These are phyloP conservation scores for Lepidurus arcticus DNA, from an alignment of 1,140 invertebrate genomes.

Conservation along the genomic window DNA sequence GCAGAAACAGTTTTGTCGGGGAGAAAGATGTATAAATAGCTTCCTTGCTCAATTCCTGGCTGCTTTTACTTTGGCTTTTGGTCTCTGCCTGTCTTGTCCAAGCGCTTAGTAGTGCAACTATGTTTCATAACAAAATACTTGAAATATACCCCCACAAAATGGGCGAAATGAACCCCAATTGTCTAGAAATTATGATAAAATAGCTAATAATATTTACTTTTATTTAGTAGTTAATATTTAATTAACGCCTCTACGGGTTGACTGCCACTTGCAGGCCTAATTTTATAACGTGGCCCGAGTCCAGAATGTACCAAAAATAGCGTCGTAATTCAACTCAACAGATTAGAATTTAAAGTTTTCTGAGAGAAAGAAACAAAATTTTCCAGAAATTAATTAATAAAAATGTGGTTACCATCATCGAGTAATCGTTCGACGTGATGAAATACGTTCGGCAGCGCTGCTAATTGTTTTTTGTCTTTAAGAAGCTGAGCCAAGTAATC, in stretches of 20 bases:
- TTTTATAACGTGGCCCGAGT: background rate
- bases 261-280: background rate
- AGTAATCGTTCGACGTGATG: constrained; percentile 96
- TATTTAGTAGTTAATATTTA: no score
- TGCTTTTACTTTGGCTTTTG: background rate
- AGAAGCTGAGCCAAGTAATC: constrained; percentile 99
- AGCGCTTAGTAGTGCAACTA: no score
- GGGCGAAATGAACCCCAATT: no score
- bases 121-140: no score
- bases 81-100: background rate
- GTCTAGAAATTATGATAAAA: no score
- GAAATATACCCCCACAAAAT: no score
- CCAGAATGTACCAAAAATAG: background rate
- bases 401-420: constrained; percentile 85
- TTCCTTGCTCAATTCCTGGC: background rate
- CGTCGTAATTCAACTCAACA: background rate
- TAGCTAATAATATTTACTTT: no score
- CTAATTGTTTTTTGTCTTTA: constrained; percentile 99
- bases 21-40: background rate
- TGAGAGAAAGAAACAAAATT: background rate
- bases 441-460: constrained; percentile 98
- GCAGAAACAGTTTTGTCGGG: background rate
- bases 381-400: background rate
- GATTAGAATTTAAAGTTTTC: background rate
- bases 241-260: no score